Evolutionary conservation across 2,888 invertebrate genomes (phyloP).

Genomic region (Drosophila multiciliata): DNA sequence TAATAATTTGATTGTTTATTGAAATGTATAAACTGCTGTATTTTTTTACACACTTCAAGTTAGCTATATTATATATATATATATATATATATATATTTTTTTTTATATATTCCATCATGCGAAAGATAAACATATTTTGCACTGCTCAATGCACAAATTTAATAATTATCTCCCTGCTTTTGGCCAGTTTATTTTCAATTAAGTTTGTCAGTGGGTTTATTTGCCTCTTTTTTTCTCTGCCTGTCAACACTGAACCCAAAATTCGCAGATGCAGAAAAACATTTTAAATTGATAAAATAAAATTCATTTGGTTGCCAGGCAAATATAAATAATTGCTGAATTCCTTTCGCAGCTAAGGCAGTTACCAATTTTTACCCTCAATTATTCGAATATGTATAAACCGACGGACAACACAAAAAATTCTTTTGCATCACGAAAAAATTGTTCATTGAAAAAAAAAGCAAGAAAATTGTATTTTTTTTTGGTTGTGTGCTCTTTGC

Average conservation of each 20-base stretch:
- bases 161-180: constrained; percentile 46
- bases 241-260: neutral
- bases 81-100: too few species aligned
- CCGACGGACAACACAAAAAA: neutral
- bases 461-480: neutral
- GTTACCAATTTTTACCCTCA: constrained; percentile 17
- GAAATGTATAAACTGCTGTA: neutral
- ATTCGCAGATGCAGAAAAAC: neutral
- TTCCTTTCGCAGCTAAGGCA: constrained; percentile 32
- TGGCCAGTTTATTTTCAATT: constrained; percentile 54
- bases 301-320: constrained; percentile 25
- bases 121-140: constrained; percentile 24
- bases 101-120: neutral
- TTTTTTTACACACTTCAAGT: neutral
- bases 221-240: constrained; percentile 14
- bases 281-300: constrained; percentile 32
- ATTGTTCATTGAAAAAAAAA: neutral
- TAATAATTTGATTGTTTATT: neutral
- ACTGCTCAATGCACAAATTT: constrained; percentile 46
- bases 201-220: constrained; percentile 34
- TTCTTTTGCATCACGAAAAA: neutral
- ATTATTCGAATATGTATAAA: constrained; percentile 22
- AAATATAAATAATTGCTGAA: constrained; percentile 25
- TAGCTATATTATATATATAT: too few species aligned
- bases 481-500: constrained; percentile 23